Conservation (phyloP, 1,140 invertebrate genomes). For the Atopsyche davidsoni region DNA sequence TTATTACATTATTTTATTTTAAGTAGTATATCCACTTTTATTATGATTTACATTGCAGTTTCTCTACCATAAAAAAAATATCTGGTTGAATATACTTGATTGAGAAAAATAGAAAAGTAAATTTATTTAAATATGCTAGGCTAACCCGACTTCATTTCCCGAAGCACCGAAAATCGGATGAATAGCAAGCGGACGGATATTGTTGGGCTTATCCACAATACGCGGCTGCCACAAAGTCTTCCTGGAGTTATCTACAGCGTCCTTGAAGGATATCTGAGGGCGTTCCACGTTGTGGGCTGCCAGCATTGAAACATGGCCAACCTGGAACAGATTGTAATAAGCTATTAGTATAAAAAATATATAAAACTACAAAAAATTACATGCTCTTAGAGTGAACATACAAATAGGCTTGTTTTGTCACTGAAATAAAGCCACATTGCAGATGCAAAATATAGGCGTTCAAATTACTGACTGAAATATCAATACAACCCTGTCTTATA, state of each 20-base stretch:
- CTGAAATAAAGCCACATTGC: not conserved
- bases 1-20: too few relatives aligned
- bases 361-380: too few relatives aligned
- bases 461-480: not conserved
- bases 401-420: not conserved
- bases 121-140: not conserved
- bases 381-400: not conserved
- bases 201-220: conserved; percentile 84
- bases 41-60: too few relatives aligned
- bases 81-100: too few relatives aligned
- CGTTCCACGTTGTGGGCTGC: conserved; percentile 69
- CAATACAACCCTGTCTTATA: not conserved
- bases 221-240: conserved; percentile 72
- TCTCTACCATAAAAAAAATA: too few relatives aligned
- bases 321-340: conserved; percentile 28
- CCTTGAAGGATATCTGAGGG: conserved; percentile 80
- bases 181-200: conserved; percentile 71
- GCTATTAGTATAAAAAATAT: not conserved
- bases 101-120: too few relatives aligned
- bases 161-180: conserved; percentile 60
- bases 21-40: too few relatives aligned
- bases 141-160: conserved; percentile 46
- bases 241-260: conserved; percentile 72
- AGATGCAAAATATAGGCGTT: not conserved
- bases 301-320: conserved; percentile 54